Percentiles rank a stretch among this genome's conserved stretches.
Conservation (phyloP, 2,113 vertebrate genomes). For the Cyanocitta stelleri region DNA sequence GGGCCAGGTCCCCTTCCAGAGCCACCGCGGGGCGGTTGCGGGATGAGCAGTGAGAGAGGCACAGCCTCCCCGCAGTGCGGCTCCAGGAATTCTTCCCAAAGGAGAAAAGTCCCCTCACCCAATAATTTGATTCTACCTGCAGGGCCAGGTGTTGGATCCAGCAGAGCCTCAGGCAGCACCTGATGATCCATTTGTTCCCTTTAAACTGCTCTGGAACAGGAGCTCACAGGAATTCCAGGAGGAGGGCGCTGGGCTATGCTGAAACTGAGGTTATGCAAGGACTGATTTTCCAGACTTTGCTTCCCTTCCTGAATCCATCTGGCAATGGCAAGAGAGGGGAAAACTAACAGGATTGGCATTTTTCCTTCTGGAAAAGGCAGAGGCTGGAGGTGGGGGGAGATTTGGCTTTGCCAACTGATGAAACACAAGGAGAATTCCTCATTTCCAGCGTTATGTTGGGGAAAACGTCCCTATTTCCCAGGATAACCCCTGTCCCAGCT, state of each 20-base stretch:
- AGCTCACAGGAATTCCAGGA: background rate
- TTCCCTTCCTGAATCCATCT: background rate
- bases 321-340: background rate
- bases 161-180: rapidly evolving
- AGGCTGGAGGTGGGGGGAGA: background rate
- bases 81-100: rapidly evolving
- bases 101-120: rapidly evolving
- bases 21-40: rapidly evolving
- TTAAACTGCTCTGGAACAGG: background rate
- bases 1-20: background rate
- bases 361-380: background rate
- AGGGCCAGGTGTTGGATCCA: rapidly evolving
- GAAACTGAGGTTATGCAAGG: background rate
- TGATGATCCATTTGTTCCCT: rapidly evolving
- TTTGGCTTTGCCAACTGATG: background rate
- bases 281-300: background rate
- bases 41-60: background rate
- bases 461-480: rapidly evolving
- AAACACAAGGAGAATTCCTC: background rate
- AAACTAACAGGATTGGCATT: rapidly evolving
- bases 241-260: background rate
- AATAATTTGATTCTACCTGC: rapidly evolving
- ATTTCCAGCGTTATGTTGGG: background rate
- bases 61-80: rapidly evolving
- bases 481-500: background rate